Evolutionary conservation across 1,140 invertebrate genomes (phyloP), one percentile per base, ranked within the genome.

Genomic region (Luehdorfia chinensis): DNA sequence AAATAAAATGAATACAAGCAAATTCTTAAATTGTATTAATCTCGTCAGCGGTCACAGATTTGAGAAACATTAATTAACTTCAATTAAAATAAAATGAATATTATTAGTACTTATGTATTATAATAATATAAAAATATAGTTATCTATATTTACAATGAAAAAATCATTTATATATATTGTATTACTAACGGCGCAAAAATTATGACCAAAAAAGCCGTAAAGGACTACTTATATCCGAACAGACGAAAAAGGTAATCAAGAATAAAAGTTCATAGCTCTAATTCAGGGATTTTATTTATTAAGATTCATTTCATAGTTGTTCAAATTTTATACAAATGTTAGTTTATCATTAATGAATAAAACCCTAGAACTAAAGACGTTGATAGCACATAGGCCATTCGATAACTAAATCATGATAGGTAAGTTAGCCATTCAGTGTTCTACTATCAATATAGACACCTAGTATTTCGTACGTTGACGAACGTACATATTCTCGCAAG

Each of bases 101-200:
- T 66, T 55, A 66, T 69, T 73, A 71, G 71, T 76, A 63, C 63
- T 75, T 73, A 77, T 68, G 58, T 62, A 68, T 70, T 70, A 73
- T 63, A 68, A 76, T 79, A 72, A 70, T 79, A 83, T 80, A 84
- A 83, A 84, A 83, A 83, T 81, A 83, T 84, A 80, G 53, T 62
- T 57, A 69, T 83, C 72, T 80, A 77, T 85, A 85, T 81, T 71
- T 80, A 84, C 76, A 84, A 45, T 62, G 66, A 68, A 57, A 69
- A 68, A 75, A 68, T 68, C 64, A 55, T 65, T 69, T 73, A 68
- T 67, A 69, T 62, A 70, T 62, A 71, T 16, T 28, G 39, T 43
- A 28, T 28, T 27, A 43, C 25, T 4, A n/a, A 39, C n/a, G 11
- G 21, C 12, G 21, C 8, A n/a, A n/a, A 62, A 59, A 62, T 63